Evolutionary conservation across 2,113 vertebrate species (phyloP), one percentile per base, ranked within the genome.

Genomic region (Pycnonotus jocosus): DNA sequence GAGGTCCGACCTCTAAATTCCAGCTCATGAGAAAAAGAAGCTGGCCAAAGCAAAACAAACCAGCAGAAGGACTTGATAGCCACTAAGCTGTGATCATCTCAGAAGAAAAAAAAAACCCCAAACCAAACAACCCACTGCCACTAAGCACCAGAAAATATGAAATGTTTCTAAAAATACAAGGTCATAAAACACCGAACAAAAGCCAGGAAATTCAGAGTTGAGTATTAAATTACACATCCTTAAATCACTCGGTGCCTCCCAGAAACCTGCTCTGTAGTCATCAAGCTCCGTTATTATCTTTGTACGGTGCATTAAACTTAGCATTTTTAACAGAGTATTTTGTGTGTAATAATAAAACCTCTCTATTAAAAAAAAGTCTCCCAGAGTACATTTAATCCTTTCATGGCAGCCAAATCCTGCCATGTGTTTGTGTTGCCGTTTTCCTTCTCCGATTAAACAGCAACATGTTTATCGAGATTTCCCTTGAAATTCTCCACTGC

Each of bases 111-210:
- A 37, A 38, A 64, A 57, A 65, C 10, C 15, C 3, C 65, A 42
- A 44, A 69, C 35, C 47, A 71, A 82, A n/a, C 64, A 76, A 73
- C 12, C 38, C 6, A 2, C n/a, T 0, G 5, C 37, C 57, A 74
- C 69, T 80, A 86, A 81, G 57, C 48, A 90, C 51, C 38, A 95
- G 64, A 92, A 96, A 92, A 92, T 4, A 95, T 31, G 88, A 81
- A 95, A 96, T 24, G 44, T 64, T 96, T 90, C 94, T 96, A 95
- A 96, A 97, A 94, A 91, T 92, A 93, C 56, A 79, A 89, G 56
- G 62, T 65, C 94, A 88, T 87, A 88, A 94, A 93, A 91, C 74
- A 74, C 44, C 60, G 80, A 94, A 94, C 66, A 95, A 96, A 96
- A 93, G 90, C 81, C 93, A 94, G 81, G 77, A 97, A 97, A 93